Percentiles rank a stretch among this genome's conserved stretches.
Conservation (phyloP, 2,797 vertebrate species). For the Scolopax rusticola region DNA sequence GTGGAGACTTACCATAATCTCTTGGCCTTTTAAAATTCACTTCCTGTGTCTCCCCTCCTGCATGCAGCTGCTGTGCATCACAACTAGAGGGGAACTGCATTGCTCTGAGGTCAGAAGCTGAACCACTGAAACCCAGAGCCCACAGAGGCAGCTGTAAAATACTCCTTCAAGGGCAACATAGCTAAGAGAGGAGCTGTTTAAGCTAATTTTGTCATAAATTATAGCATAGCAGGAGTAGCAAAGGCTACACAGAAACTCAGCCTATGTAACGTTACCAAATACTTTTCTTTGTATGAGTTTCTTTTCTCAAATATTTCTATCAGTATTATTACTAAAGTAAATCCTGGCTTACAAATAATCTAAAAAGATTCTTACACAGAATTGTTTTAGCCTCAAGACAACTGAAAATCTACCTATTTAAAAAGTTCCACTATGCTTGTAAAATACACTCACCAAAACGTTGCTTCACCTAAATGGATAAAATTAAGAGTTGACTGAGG, state of each 20-base stretch:
- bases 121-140: not conserved
- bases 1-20: accelerated
- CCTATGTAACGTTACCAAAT: not conserved
- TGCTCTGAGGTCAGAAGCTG: not conserved
- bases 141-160: not conserved
- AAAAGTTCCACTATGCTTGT: not conserved
- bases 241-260: not conserved
- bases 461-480: not conserved
- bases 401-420: not conserved
- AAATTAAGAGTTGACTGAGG: not conserved
- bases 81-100: not conserved
- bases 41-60: not conserved
- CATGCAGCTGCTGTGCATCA: accelerated
- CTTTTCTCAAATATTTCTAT: not conserved
- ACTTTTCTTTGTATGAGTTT: not conserved
- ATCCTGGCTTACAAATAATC: not conserved
- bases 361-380: not conserved
- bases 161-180: conserved; percentile 6
- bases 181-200: not conserved
- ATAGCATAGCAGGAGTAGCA: not conserved
- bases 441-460: not conserved
- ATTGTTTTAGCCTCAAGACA: not conserved
- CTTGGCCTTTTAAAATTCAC: not conserved
- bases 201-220: not conserved
- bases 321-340: not conserved